Evolutionary conservation across 2,797 vertebrate genomes (phyloP).

Genomic region (Neopelma chrysocephalum): DNA sequence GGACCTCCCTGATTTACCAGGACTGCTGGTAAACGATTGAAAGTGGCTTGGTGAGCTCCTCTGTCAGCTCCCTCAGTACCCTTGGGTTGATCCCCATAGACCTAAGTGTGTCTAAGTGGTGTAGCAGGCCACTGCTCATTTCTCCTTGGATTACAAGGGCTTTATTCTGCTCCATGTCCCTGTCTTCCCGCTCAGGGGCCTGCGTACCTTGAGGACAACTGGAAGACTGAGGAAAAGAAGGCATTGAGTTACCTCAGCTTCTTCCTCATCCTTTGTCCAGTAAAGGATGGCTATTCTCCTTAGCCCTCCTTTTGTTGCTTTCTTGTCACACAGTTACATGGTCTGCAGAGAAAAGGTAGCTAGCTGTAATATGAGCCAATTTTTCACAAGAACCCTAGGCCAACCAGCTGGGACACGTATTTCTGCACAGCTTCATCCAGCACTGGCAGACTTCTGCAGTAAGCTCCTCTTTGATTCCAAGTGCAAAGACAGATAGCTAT

Average conservation of each 20-base stretch:
- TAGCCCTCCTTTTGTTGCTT: not conserved
- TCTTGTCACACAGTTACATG: not conserved
- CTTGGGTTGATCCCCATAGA: not conserved
- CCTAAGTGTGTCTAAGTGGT: not conserved
- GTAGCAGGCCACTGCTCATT: not conserved
- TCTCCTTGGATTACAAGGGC: not conserved
- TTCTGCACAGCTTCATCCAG: not conserved
- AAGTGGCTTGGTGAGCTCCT: not conserved
- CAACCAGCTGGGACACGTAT: not conserved
- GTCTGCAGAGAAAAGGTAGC: not conserved
- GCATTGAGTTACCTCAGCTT: not conserved
- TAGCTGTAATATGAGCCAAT: not conserved
- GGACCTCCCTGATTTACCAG: not conserved
- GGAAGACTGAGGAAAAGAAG: not conserved
- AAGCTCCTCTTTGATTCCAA: not conserved
- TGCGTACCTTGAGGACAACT: not conserved
- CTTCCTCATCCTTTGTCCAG: not conserved
- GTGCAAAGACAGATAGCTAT: not conserved
- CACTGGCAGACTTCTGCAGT: not conserved
- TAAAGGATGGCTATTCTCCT: not conserved
- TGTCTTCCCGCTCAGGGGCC: not conserved
- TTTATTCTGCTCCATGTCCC: not conserved
- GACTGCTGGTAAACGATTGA: not conserved
- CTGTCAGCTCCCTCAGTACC: not conserved
- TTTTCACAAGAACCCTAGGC: not conserved